Base-by-base conservation (phyloP, 2,113 vertebrate species). In the Antennarius striatus region DNA sequence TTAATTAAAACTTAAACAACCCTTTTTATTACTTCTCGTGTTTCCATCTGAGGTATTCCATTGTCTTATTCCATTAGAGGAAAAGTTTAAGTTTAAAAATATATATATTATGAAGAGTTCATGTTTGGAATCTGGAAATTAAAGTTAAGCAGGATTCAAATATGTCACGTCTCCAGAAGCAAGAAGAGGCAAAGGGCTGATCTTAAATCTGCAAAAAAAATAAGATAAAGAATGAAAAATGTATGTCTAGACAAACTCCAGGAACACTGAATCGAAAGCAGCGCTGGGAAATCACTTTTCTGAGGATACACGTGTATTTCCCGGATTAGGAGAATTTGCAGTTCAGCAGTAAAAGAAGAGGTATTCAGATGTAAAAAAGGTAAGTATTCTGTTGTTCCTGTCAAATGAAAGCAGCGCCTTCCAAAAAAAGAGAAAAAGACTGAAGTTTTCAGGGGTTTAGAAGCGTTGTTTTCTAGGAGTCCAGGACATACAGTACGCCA, bases 241-340 rank as follows among this genome's bases (percentile, higher is more conserved):
- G 55, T 42, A 70, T 29, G 13, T 5, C 13, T 5, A 10, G 16
- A 56, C 51, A 53, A 51, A 50, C 69, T 50, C 16, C 17, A 49
- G 3, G 15, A 70, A 68, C 57, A 5, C 28, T 36, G 57, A 71
- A 72, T 28, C 4, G 50, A 45, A 73, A 55, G 65, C 40, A 78
- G 73, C 58, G 63, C 32, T 70, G 64, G 81, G 68, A 73, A 74
- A 46, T 45, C 70, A 42, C 73, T 79, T 79, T 82, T 72, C 54
- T 61, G 42, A 32, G 9, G 66, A 71, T 76, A 70, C 60, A 70
- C 29, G 67, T 81, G 56, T 68, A 55, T 76, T 76, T 79, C 56
- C 60, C 22, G 54, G 69, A 75, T 79, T 56, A 63, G 36, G 62
- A 42, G 62, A 61, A 60, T 67, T 62, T 64, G 42, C 66, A 59